Evolutionary conservation across 2,888 invertebrate genomes (phyloP), one percentile per base, ranked within the genome.

Genomic region (Lepetodrilus schrolli): DNA sequence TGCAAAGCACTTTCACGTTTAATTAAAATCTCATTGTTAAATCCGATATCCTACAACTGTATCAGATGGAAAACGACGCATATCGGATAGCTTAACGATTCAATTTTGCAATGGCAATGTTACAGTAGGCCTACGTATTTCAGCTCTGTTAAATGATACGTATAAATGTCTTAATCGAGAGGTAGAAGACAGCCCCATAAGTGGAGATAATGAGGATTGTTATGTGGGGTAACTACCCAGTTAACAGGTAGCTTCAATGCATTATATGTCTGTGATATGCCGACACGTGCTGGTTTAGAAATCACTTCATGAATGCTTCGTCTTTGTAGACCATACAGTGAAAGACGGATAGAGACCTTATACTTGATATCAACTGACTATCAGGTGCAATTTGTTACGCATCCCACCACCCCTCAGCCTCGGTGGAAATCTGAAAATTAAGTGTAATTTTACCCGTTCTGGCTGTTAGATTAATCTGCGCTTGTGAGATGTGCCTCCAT

Each of bases 321-420:
- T n/a, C n/a, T n/a, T n/a, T n/a, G n/a, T n/a, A n/a, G n/a, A n/a
- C n/a, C n/a, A n/a, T n/a, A n/a, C n/a, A n/a, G n/a, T n/a, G n/a
- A n/a, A n/a, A 43, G 43, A 43, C 43, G 17, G 43, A 43, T 43
- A 17, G 43, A 43, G n/a, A 43, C n/a, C 43, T 43, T 43, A n/a
- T 17, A 3, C n/a, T 17, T 43, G 17, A 43, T 43, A 17, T 43
- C 43, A 17, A 17, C 13, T 43, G n/a, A 43, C 43, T 17, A 17
- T 43, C 58, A 13, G 30, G n/a, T 34, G n/a, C 58, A 30, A 58
- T 58, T 58, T 34, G 58, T 58, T 58, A 58, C 58, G 58, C 58
- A 58, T 58, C 58, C 2, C 2, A 7, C 20, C 30, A 30, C 34
- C 26, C 34, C 30, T 58, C 30, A 58, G 30, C 58, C 34, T 4